phyloP scores from a whole-genome alignment of 2,888 invertebrate species.

The Fragum whitleyi region DNA sequence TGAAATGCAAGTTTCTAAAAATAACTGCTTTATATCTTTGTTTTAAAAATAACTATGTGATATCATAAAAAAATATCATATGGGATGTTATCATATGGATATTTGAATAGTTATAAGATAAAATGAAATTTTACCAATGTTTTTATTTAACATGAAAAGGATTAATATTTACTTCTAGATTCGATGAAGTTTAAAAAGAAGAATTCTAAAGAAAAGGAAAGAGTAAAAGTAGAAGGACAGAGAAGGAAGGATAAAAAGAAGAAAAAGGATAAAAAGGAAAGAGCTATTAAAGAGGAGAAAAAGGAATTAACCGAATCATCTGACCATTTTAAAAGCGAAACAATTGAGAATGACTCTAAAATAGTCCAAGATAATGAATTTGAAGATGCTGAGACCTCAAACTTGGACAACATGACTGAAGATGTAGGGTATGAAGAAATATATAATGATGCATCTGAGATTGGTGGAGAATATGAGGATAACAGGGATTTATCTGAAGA shows the following conservation, averaged over 20 bases:
- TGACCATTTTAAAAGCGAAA: background rate
- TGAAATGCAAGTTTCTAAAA: too few species aligned
- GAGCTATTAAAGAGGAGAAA: background rate
- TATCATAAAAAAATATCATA: too few species aligned
- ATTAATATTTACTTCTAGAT: background rate
- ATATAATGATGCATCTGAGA: background rate
- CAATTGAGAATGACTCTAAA: background rate
- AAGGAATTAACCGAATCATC: background rate
- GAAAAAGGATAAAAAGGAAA: background rate
- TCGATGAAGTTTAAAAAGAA: background rate
- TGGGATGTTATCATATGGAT: too few species aligned
- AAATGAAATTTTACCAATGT: too few species aligned
- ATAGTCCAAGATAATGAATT: background rate
- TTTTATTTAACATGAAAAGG: too few species aligned
- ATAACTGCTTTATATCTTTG: too few species aligned
- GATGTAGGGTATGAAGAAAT: background rate
- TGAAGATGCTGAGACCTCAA: background rate
- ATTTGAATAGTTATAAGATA: too few species aligned
- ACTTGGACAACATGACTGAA: background rate
- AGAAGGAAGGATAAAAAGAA: slow-evolving; percentile 17
- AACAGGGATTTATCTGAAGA: background rate
- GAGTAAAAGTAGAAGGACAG: background rate
- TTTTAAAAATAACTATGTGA: too few species aligned
- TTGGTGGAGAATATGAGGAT: background rate
- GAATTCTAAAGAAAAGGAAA: background rate